Conservation (phyloP, 2,888 invertebrate genomes). For the Onthophagus sagittarius region DNA sequence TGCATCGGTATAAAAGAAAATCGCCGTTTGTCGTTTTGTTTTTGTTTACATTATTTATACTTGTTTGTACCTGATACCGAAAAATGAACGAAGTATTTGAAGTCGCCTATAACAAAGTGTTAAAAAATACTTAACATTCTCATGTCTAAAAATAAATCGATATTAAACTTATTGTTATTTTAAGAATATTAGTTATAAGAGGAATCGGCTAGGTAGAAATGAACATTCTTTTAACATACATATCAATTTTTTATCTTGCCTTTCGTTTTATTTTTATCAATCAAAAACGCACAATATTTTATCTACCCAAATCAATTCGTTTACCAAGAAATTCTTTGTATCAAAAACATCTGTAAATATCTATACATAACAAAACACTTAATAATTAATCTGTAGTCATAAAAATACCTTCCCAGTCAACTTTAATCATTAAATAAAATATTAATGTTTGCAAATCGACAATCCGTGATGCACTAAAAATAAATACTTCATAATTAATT, state of each 20-base stretch:
- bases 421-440: constrained; percentile 32
- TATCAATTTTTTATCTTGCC: background rate
- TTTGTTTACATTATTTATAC: no score
- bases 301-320: background rate
- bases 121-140: no score
- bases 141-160: no score
- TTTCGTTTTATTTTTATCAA: background rate
- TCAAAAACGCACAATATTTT: background rate
- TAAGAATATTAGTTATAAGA: background rate
- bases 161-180: no score
- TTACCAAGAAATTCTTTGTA: constrained; percentile 2
- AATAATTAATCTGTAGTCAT: constrained; percentile 24
- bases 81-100: no score
- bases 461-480: constrained; percentile 41
- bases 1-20: no score
- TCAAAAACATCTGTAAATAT: constrained; percentile 11
- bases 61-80: no score
- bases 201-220: background rate
- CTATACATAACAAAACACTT: background rate
- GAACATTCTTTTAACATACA: background rate
- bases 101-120: no score
- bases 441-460: constrained; percentile 40
- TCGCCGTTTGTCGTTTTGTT: no score
- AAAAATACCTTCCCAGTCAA: constrained; percentile 13
- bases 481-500: background rate